Evolutionary conservation across 2,888 invertebrate genomes (phyloP), one percentile per base, ranked within the genome.

Genomic region (Heliconius ismenius): DNA sequence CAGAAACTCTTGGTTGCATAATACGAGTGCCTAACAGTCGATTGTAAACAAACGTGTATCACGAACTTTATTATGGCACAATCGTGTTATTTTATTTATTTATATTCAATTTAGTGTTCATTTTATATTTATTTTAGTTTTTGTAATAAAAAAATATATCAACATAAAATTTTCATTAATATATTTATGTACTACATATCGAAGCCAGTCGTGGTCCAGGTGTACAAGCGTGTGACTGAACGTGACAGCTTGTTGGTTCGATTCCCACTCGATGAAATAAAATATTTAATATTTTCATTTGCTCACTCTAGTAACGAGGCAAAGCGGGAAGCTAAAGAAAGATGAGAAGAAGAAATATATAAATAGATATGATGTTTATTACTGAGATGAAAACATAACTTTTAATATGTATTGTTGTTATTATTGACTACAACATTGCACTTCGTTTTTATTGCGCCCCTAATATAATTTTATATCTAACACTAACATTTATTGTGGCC

Each of bases 361-460:
- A 32, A 32, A 49, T 49, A n/a, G 11, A n/a, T n/a, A n/a, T 18
- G 3, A 26, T 63, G 36, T 36, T n/a, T 65, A 65, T 65, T 65
- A 43, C 39, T 24, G 39, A 43, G 24, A 43, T 24, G 67, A 67
- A 67, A 43, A 18, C 67, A 18, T 43, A 43, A 43, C 15, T 18
- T 26, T 43, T 39, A 15, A 67, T 43, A 4, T 13, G 4, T 58
- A 58, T 58, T 54, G 0, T n/a, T 58, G 15, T 67, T 15, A 49
- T 54, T 72, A 69, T 67, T 79, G 86, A 87, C 63, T 75, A 6
- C 62, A 70, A 43, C 54, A 21, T 54, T 54, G 13, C 28, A 32
- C 6, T 69, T 4, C 4, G 4, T 28, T 69, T 49, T 49, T 21
- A 49, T 49, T 21, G 6, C 1, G 18, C 43, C 6, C 6, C 43